Percentiles rank a stretch among this genome's conserved stretches.
Conservation (phyloP, 2,113 vertebrate genomes). For the Lontra canadensis region DNA sequence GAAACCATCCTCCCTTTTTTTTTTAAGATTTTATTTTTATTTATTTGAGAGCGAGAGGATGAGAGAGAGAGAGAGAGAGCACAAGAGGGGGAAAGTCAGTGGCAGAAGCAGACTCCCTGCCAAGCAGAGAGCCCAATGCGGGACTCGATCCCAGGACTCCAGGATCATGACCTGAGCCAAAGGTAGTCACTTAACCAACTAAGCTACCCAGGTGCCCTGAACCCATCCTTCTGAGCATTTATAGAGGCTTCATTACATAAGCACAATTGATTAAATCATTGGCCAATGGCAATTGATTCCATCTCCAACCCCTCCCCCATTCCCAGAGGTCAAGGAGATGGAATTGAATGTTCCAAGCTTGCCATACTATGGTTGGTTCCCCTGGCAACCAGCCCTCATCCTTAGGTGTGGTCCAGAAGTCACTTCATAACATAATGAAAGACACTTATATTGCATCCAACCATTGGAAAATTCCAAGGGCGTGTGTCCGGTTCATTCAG, state of each 20-base stretch:
- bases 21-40: no score
- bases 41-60: no score
- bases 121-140: no score
- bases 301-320: not conserved
- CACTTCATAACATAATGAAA: not conserved
- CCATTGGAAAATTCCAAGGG: not conserved
- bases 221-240: not conserved
- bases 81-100: no score
- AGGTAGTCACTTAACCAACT: no score
- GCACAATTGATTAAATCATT: not conserved
- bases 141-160: no score
- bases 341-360: not conserved
- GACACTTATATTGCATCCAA: not conserved
- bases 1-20: not conserved
- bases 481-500: not conserved
- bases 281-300: not conserved
- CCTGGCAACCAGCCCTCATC: not conserved
- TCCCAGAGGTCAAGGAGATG: not conserved
- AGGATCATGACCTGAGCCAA: no score
- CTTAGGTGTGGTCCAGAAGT: not conserved
- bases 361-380: not conserved
- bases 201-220: not conserved
- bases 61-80: no score
- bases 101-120: no score
- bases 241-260: not conserved